Evolutionary conservation across 2,797 vertebrate species (phyloP).

Genomic region (Danio albolineatus): DNA sequence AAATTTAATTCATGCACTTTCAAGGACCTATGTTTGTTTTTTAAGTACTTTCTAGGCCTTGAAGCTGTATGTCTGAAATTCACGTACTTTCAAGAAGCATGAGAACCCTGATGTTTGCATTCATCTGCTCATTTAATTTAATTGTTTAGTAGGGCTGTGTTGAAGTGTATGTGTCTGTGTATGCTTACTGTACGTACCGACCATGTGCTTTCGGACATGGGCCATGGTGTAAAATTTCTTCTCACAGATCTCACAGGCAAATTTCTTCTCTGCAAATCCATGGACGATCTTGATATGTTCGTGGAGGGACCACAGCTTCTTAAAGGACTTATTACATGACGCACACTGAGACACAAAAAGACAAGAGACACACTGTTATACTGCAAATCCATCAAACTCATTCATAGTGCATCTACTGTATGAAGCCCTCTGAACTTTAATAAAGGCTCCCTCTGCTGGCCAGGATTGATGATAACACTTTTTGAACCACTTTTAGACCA

Average conservation of each 20-base stretch:
- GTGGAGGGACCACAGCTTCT: constrained; percentile 98
- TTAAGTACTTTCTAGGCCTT: no score
- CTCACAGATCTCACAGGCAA: constrained; percentile 97
- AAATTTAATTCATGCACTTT: no score
- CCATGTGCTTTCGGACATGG: constrained; percentile 97
- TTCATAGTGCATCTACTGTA: background rate
- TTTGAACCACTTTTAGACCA: background rate
- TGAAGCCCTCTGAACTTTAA: background rate
- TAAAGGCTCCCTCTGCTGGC: constrained; percentile 33
- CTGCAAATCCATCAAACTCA: background rate
- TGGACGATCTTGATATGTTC: constrained; percentile 99
- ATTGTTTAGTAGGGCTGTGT: background rate
- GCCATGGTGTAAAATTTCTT: constrained; percentile 99
- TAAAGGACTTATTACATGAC: constrained; percentile 97
- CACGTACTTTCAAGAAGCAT: no score
- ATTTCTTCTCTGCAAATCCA: constrained; percentile 97
- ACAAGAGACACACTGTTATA: constrained; percentile 15
- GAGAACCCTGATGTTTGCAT: no score
- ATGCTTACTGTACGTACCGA: constrained; percentile 82
- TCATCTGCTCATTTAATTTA: background rate
- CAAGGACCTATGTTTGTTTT: no score
- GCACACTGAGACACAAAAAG: constrained; percentile 83
- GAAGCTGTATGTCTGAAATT: no score
- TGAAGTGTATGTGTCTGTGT: background rate
- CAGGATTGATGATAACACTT: background rate